phyloP scores from a whole-genome alignment of 2,888 invertebrate species.

The Arctia plantaginis region DNA sequence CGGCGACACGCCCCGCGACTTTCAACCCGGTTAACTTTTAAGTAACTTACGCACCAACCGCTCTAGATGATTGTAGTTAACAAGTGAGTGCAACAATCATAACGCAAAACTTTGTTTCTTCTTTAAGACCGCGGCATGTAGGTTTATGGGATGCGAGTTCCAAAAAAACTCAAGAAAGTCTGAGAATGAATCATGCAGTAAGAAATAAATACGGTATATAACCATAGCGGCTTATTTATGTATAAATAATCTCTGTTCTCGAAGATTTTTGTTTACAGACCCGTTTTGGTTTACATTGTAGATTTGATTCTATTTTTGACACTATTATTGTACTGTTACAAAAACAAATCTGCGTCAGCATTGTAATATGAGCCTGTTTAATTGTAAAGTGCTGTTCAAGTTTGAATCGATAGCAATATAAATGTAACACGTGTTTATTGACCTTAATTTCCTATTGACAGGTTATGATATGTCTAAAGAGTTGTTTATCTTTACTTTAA shows the following conservation, averaged over 20 bases:
- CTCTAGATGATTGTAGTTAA: neutral
- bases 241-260: neutral
- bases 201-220: neutral
- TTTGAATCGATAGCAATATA: conserved; percentile 27
- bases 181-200: neutral
- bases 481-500: neutral
- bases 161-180: neutral
- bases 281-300: neutral
- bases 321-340: neutral
- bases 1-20: too few relatives aligned
- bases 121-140: neutral
- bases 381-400: conserved; percentile 26
- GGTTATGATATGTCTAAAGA: neutral
- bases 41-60: too few relatives aligned
- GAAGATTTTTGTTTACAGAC: neutral
- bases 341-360: neutral
- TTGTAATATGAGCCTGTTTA: conserved; percentile 10
- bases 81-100: neutral
- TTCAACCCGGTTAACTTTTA: too few relatives aligned
- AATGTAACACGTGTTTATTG: conserved; percentile 31
- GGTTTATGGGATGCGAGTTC: neutral
- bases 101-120: neutral
- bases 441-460: conserved; percentile 39
- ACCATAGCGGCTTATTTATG: neutral
- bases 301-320: neutral